Percentiles rank a stretch among this genome's conserved stretches.
phyloP scores from a whole-genome alignment of 1,140 invertebrate species.

The Apis laboriosa region DNA sequence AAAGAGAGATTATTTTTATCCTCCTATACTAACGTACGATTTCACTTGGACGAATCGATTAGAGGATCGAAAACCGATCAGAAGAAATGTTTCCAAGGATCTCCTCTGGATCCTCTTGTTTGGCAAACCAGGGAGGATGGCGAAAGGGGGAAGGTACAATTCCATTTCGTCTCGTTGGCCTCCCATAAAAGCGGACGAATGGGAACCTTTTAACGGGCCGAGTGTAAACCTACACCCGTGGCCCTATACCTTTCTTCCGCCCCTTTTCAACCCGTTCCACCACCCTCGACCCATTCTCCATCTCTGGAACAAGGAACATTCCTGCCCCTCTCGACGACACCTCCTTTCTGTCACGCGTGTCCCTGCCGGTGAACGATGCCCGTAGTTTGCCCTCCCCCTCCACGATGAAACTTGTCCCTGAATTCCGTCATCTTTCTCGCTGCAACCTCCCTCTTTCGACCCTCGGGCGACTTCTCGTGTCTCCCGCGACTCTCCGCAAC shows the following conservation, averaged over 20 bases:
- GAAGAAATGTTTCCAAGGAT: conserved; percentile 14
- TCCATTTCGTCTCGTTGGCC: conserved; percentile 41
- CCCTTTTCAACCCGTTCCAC: neutral
- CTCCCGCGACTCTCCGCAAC: neutral
- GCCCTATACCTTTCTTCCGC: conserved; percentile 1
- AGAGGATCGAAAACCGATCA: neutral
- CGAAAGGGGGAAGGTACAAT: neutral
- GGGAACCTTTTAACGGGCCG: conserved; percentile 40
- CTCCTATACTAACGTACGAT: neutral
- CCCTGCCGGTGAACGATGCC: conserved; percentile 44
- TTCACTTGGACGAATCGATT: conserved; percentile 9
- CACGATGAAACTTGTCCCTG: conserved; percentile 54
- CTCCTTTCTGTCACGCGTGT: conserved; percentile 45
- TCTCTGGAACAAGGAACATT: neutral
- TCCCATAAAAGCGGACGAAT: conserved; percentile 36
- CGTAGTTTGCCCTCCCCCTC: conserved; percentile 29
- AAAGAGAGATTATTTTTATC: neutral
- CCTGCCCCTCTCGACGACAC: neutral
- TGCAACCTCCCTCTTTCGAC: neutral
- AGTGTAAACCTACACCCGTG: conserved; percentile 42
- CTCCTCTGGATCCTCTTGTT: conserved; percentile 19
- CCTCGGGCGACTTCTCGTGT: neutral
- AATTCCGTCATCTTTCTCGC: conserved; percentile 17
- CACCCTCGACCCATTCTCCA: neutral
- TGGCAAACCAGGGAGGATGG: conserved; percentile 11